Conservation (phyloP, 92 coral and sea anemone species). For the Parazoanthus darwini region DNA sequence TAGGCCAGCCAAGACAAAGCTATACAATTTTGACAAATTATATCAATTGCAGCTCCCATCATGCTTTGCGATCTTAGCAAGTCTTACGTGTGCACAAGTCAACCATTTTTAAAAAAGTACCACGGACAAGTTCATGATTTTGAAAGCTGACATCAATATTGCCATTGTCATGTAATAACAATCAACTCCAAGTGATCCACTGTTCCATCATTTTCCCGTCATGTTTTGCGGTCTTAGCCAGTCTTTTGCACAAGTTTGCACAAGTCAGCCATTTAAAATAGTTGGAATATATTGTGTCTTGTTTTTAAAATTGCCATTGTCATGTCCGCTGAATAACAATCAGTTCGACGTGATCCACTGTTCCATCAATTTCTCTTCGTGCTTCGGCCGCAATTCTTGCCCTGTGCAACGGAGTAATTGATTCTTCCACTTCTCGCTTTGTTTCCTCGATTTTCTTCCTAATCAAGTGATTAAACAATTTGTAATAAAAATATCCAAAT, state of each 20-base stretch:
- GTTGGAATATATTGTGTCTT: no score
- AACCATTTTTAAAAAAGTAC: no score
- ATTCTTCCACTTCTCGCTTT: conserved; percentile 11
- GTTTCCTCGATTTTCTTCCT: conserved; percentile 35
- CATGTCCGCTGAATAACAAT: conserved; percentile 16
- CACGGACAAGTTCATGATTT: no score
- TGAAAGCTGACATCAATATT: not conserved
- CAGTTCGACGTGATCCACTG: conserved; percentile 16
- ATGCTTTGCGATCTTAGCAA: no score
- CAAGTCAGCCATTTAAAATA: no score
- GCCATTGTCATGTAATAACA: not conserved
- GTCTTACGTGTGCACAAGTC: no score
- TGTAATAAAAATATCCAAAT: conserved; percentile 37
- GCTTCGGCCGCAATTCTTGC: conserved; percentile 1
- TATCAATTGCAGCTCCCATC: no score
- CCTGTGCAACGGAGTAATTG: conserved; percentile 15
- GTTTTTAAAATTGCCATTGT: not conserved
- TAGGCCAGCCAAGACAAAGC: no score
- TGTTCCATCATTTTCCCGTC: no score
- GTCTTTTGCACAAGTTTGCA: not conserved
- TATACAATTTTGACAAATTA: no score
- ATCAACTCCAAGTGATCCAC: no score
- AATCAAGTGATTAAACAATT: conserved; percentile 22
- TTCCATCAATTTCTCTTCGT: conserved; percentile 33
- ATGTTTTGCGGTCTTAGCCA: no score